Percentiles rank a stretch among this genome's conserved stretches.
phyloP scores from a whole-genome alignment of 2,888 invertebrate species.

The Nesidiocoris tenuis region DNA sequence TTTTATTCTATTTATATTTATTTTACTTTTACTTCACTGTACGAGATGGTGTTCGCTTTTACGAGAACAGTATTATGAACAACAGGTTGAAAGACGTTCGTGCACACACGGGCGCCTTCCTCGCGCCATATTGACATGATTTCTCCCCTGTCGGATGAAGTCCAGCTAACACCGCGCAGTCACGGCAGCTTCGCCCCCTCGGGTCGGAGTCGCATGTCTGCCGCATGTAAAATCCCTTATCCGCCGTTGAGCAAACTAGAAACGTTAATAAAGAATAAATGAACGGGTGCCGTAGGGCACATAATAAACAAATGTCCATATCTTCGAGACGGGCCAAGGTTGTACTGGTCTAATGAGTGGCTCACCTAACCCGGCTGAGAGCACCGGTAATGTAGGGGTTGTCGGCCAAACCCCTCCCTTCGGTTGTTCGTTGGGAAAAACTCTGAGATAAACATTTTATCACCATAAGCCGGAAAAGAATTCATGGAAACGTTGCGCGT shows the following conservation, averaged over 20 bases:
- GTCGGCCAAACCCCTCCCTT: background rate
- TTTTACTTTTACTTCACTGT: too few relatives aligned
- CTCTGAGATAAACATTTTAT: background rate
- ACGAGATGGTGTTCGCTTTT: too few relatives aligned
- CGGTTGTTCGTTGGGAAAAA: background rate
- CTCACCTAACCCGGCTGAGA: background rate
- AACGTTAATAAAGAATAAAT: slow-evolving; percentile 25
- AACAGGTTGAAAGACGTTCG: background rate
- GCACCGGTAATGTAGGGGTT: background rate
- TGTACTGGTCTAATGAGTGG: background rate
- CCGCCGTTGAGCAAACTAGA: slow-evolving; percentile 26
- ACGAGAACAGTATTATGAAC: too few relatives aligned
- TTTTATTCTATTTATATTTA: too few relatives aligned
- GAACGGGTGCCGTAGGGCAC: slow-evolving; percentile 9
- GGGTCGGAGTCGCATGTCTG: slow-evolving; percentile 24
- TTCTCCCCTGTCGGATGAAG: background rate
- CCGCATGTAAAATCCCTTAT: slow-evolving; percentile 20
- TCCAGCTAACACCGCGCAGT: background rate
- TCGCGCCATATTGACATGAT: background rate
- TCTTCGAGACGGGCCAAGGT: background rate
- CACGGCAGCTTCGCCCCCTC: background rate
- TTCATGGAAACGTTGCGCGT: too few relatives aligned
- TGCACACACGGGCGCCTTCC: background rate
- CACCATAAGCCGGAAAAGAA: too few relatives aligned
- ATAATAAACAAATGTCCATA: slow-evolving; percentile 31